These are phyloP conservation scores for Nesidiocoris tenuis DNA, from an alignment of 2,888 invertebrate species.

Conservation along the genomic window DNA sequence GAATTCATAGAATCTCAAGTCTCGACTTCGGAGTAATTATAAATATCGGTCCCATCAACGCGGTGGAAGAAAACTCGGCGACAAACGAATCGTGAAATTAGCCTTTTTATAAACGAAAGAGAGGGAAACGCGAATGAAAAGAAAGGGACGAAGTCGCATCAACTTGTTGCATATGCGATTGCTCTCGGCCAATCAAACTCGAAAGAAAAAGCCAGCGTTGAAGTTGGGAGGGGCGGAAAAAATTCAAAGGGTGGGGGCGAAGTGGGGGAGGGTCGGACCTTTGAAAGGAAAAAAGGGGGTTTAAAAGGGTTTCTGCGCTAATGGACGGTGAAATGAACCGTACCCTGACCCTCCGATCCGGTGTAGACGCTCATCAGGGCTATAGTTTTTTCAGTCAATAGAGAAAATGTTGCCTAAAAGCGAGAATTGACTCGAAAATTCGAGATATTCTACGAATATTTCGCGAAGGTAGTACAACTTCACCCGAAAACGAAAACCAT, in stretches of 20 bases:
- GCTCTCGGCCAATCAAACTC: neutral
- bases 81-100: neutral
- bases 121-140: neutral
- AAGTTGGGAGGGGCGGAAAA: neutral
- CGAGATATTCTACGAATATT: too few species aligned
- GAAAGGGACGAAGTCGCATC: neutral
- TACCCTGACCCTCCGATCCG: neutral
- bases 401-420: too few species aligned
- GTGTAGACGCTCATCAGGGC: too few species aligned
- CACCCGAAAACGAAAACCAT: too few species aligned
- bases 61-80: too few species aligned
- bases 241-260: neutral
- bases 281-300: slow-evolving; percentile 7
- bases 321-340: slow-evolving; percentile 24
- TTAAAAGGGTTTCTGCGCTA: slow-evolving; percentile 23
- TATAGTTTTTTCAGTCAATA: too few species aligned
- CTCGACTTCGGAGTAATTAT: too few species aligned
- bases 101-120: neutral
- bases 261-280: neutral
- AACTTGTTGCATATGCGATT: neutral
- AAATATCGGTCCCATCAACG: too few species aligned
- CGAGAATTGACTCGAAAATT: too few species aligned
- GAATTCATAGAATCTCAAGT: too few species aligned
- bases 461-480: too few species aligned
- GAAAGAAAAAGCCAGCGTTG: neutral